Percentiles rank a stretch among this genome's conserved stretches.
Evolutionary conservation across 2,888 invertebrate species (phyloP).

Genomic region (Prosopocoilus inquinatus): DNA sequence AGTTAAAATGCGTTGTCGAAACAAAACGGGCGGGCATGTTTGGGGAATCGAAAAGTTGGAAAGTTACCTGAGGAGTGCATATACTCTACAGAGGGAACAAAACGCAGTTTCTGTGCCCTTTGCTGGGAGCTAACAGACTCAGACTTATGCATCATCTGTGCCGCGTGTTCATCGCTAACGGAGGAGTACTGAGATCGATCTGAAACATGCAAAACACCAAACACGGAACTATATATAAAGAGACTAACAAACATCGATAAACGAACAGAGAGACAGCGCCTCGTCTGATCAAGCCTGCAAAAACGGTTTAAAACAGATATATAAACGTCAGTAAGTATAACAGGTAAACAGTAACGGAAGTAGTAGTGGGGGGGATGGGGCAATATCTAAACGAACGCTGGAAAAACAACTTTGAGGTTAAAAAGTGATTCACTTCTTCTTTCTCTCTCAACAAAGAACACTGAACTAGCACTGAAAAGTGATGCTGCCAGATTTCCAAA

Average conservation of each 20-base stretch:
- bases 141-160: slow-evolving; percentile 44
- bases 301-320: slow-evolving; percentile 21
- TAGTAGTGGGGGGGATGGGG: background rate
- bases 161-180: slow-evolving; percentile 55
- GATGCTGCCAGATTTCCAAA: no score
- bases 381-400: background rate
- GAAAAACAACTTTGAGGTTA: background rate
- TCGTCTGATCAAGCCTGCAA: background rate
- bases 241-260: slow-evolving; percentile 11
- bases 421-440: background rate
- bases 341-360: background rate
- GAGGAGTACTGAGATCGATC: slow-evolving; percentile 60
- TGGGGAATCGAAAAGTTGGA: background rate
- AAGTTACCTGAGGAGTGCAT: slow-evolving; percentile 71
- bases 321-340: slow-evolving; percentile 2
- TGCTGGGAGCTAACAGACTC: slow-evolving; percentile 50
- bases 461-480: no score
- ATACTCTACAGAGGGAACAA: slow-evolving; percentile 79
- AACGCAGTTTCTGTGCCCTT: slow-evolving; percentile 71
- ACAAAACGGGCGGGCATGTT: background rate
- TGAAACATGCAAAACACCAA: slow-evolving; percentile 54
- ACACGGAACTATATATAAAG: slow-evolving; percentile 38
- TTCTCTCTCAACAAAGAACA: no score
- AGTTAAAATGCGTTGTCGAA: background rate
- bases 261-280: no score